Percentiles rank a stretch among this genome's conserved stretches.
phyloP scores from a whole-genome alignment of 2,113 vertebrate species.

The Thinocorus orbignyianus region DNA sequence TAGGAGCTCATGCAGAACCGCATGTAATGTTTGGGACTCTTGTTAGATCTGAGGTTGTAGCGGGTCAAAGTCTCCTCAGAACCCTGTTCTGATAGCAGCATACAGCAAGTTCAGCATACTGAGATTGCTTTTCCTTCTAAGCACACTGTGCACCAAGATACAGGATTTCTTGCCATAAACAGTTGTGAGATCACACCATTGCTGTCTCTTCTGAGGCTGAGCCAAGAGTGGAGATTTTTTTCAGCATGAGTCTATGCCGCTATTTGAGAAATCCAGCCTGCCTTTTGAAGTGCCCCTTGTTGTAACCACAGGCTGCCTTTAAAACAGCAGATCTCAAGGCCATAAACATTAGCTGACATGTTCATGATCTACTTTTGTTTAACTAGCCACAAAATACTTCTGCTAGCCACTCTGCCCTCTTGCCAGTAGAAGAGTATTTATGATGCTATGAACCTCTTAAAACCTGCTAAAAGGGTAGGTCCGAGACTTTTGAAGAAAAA shows the following conservation, averaged over 20 bases:
- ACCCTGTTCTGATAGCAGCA: not conserved
- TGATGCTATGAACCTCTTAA: not conserved
- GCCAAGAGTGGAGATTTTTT: not conserved
- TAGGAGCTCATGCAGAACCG: not conserved
- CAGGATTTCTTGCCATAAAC: not conserved
- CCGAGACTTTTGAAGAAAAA: not conserved
- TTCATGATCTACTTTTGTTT: not conserved
- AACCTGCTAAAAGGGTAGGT: not conserved
- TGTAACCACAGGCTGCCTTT: not conserved
- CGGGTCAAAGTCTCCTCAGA: not conserved
- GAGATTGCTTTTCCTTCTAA: not conserved
- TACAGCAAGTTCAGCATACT: not conserved
- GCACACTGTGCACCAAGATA: not conserved
- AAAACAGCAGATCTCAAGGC: not conserved
- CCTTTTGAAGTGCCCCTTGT: not conserved
- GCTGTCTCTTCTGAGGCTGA: not conserved
- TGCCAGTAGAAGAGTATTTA: not conserved
- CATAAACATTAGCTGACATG: not conserved
- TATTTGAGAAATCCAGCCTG: not conserved
- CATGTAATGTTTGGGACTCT: not conserved
- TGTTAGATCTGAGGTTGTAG: not conserved
- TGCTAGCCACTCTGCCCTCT: not conserved
- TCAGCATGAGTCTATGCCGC: not conserved
- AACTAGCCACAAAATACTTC: not conserved
- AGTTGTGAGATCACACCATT: not conserved